Evolutionary conservation across 2,888 invertebrate genomes (phyloP).

Genomic region (Schizotus pectinicornis): DNA sequence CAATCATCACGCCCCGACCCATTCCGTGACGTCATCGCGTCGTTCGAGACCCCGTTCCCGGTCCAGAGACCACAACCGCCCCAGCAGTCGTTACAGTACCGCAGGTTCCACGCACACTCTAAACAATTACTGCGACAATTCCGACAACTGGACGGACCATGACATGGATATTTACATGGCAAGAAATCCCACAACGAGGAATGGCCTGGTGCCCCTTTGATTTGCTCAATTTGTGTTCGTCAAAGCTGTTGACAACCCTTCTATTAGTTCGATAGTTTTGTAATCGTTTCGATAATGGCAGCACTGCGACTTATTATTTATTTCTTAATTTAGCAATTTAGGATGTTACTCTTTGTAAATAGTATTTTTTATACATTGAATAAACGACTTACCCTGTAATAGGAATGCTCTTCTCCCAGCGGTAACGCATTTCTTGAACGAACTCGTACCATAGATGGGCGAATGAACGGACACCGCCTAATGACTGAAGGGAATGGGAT

Average conservation of each 20-base stretch:
- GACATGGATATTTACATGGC: constrained; percentile 96
- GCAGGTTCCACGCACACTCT: constrained; percentile 83
- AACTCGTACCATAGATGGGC: constrained; percentile 96
- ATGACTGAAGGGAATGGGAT: constrained; percentile 74
- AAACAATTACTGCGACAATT: constrained; percentile 87
- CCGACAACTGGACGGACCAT: constrained; percentile 93
- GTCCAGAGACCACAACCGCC: constrained; percentile 73
- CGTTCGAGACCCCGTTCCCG: constrained; percentile 79
- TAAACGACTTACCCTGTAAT: constrained; percentile 82
- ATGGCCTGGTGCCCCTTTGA: constrained; percentile 82
- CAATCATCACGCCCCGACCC: constrained; percentile 66
- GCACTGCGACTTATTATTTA: constrained; percentile 1
- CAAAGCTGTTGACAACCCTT: constrained; percentile 8
- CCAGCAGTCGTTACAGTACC: constrained; percentile 78
- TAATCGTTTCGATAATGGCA: neutral
- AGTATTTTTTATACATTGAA: constrained; percentile 1
- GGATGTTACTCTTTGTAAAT: neutral
- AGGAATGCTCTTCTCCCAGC: constrained; percentile 82
- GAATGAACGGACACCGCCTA: constrained; percentile 76
- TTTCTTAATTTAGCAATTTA: neutral
- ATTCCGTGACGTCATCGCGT: constrained; percentile 58
- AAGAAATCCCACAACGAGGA: constrained; percentile 85
- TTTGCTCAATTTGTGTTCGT: constrained; percentile 29
- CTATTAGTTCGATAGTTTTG: neutral
- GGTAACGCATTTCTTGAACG: constrained; percentile 84